Base-by-base conservation (phyloP, 1,140 invertebrate genomes). In the Zaprionus capensis region DNA sequence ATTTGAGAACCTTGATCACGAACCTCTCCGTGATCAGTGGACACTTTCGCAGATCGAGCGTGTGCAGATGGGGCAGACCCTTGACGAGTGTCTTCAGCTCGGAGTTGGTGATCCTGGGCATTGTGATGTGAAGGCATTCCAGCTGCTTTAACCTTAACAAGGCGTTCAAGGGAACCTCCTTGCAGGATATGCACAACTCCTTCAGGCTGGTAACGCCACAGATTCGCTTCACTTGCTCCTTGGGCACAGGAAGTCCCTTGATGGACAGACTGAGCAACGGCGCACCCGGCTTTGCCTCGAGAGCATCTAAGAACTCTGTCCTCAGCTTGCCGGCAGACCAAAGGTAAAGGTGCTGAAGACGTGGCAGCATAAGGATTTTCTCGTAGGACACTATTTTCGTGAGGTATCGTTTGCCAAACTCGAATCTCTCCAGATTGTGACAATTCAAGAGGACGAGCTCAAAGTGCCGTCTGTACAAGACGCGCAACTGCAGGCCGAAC, bases 161-260 rank as follows among this genome's bases (percentile, higher is more conserved):
- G 24, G 11, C 4, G 4, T 5, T 24, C 24, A 55, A 4, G 12
- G 53, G 53, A 5, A 56, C 53, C 7, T 56, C 15, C 26, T 56
- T 17, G 26, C 53, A 56, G 15, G 53, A 56, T 15, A 56, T 28
- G n/a, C 53, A 56, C 5, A 56, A 15, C 15, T 56, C 53, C 26
- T 56, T 56, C 24, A 56, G 53, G 53, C 53, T 56, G 12, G 14
- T 14, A n/a, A 56, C 17, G 22, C 24, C 14, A n/a, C 53, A 56
- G 26, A 56, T 56, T 2, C 22, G 53, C n/a, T 56, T 56, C 24
- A 56, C 53, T n/a, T 56, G 53, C 15, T 56, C 15, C n/a, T 56
- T 56, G 53, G 53, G 53, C 22, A 56, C 15, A 4, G 53, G 53
- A 12, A 56, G 53, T 17, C 53, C 53, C 15, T 56, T 56, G 14